Evolutionary conservation across 1,140 invertebrate species (phyloP), one percentile per base, ranked within the genome.

Genomic region (Trypoxylus dichotomus): DNA sequence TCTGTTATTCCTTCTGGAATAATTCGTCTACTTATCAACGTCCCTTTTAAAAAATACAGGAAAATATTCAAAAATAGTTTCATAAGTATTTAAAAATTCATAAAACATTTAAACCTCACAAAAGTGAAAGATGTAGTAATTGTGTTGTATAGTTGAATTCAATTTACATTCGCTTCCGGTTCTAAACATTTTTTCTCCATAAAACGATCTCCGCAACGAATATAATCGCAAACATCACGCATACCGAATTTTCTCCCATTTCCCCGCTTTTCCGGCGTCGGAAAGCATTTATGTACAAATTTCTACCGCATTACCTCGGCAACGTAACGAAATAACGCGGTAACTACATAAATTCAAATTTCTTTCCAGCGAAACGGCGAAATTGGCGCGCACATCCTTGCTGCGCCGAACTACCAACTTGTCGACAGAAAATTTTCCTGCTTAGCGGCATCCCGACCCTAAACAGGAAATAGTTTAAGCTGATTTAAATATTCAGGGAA

Each of bases 281-380:
- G 15, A n/a, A 54, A 54, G 47, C 47, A 15, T 54, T 54, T 54
- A 54, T 19, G 47, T 54, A 54, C 47, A n/a, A 54, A 54, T 54
- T 54, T 54, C 47, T 54, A 54, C 19, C 47, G 47, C 47, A 54
- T 54, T 54, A 54, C 47, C 47, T 54, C 47, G 47, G 47, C 47
- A 54, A 54, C 47, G 47, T 54, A 54, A 54, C 47, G 47, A 54
- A 54, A 54, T 54, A 54, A 54, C 47, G 47, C 47, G 47, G 47
- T 54, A 54, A 54, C 47, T 54, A 54, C 47, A 54, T 54, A 54
- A 54, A 54, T 54, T 54, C 47, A 54, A 54, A 54, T 54, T 54
- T 54, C 47, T 54, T 54, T 54, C 47, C 19, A 54, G 19, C 47
- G 13, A 19, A 54, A 15, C 47, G 47, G 19, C 47, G 47, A 54